Percentiles rank a stretch among this genome's conserved stretches.
Conservation (phyloP, 2,888 invertebrate genomes). For the Pemphredon lugubris region DNA sequence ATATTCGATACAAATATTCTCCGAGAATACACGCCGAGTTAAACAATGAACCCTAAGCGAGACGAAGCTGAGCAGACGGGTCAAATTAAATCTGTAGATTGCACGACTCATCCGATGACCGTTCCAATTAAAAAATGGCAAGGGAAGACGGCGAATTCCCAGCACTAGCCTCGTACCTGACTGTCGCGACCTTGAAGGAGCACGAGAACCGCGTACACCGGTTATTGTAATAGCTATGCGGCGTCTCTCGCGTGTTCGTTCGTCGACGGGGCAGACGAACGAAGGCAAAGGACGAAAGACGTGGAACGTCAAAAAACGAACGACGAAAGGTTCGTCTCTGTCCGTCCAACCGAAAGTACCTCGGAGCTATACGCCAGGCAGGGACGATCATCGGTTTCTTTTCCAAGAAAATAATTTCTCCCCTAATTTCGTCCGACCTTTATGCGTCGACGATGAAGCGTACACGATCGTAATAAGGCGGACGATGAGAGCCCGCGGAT, state of each 20-base stretch:
- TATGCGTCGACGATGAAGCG: too few species aligned
- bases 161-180: constrained; percentile 38
- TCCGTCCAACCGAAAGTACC: constrained; percentile 30
- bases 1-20: too few species aligned
- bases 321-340: constrained; percentile 18
- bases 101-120: not conserved
- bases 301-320: not conserved
- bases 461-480: too few species aligned
- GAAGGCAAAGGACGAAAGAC: constrained; percentile 20
- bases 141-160: not conserved
- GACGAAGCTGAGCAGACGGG: too few species aligned
- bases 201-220: constrained; percentile 64
- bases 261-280: constrained; percentile 16
- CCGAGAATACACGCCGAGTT: not conserved
- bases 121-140: constrained; percentile 8
- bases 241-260: constrained; percentile 58
- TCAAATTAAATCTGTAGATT: too few species aligned
- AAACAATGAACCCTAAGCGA: not conserved
- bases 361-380: constrained; percentile 26
- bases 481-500: not conserved
- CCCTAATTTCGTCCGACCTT: constrained; percentile 30
- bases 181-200: constrained; percentile 65
- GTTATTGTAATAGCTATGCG: constrained; percentile 68
- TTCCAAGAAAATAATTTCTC: constrained; percentile 45
- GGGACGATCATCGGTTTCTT: constrained; percentile 15